These are phyloP conservation scores for Centropus bengalensis DNA, from an alignment of 2,113 vertebrate genomes.

Conservation along the genomic window DNA sequence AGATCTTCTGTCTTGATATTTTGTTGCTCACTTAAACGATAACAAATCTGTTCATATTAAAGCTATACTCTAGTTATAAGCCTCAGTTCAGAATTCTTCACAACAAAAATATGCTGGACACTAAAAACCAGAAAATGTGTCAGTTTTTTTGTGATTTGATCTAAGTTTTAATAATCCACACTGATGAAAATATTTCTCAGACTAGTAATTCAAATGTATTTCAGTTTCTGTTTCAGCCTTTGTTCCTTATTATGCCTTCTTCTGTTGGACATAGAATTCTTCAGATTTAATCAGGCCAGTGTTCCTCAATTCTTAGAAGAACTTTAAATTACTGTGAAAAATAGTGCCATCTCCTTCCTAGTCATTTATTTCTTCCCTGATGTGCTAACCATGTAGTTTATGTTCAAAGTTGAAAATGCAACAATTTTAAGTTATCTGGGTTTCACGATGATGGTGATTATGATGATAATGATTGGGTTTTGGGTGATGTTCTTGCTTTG, in stretches of 20 bases:
- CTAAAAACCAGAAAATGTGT: background rate
- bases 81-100: background rate
- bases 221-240: background rate
- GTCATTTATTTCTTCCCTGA: background rate
- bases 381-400: background rate
- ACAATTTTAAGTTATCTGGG: background rate
- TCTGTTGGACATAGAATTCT: background rate
- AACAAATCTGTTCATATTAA: background rate
- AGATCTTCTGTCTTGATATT: background rate
- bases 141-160: background rate
- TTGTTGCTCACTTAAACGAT: background rate
- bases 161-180: background rate
- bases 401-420: background rate
- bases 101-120: background rate
- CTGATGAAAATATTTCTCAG: background rate
- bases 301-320: background rate
- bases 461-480: too few species aligned
- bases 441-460: background rate
- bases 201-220: background rate
- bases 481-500: background rate
- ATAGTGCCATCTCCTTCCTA: rapidly evolving
- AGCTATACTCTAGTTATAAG: background rate
- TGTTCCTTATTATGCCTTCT: background rate
- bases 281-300: background rate
- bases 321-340: background rate